Base-by-base conservation (phyloP, 2,797 vertebrate genomes). In the Threskiornis aethiopicus region DNA sequence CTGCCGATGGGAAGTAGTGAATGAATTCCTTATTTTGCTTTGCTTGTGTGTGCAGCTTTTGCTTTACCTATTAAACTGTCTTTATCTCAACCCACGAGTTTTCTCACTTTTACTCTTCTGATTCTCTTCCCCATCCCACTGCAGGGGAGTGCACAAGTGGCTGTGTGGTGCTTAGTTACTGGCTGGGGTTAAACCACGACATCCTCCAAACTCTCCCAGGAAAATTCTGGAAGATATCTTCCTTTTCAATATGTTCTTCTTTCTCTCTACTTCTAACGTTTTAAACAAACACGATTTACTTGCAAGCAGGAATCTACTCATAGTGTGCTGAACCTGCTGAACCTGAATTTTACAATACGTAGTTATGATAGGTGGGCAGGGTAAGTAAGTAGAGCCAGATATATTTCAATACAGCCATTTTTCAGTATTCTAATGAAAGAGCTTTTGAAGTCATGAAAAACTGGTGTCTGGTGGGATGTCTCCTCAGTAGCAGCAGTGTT, bases 281-380 rank as follows among this genome's bases (percentile, higher is more conserved):
- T 89, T 58, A 64, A 84, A 73, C 5, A 77, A 82, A 47, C 7
- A 61, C 7, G 75, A 29, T 57, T 78, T 93, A 33, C 54, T 71
- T 67, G 52, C 35, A 93, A 90, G 77, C 49, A 90, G 85, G 88
- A 91, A 84, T 55, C 73, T 66, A 66, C 15, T 66, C 82, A 51
- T 31, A 84, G 58, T 25, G 25, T 35, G 55, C 47, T 73, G 73
- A 94, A 81, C 42, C 25, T 79, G 90, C 33, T 92, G 28, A 89
- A 95, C 91, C 46, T 85, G 39, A 90, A 90, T 94, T 97, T 90
- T 70, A 76, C 24, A 84, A 46, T 39, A 92, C n/a, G 5, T 62
- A 77, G 89, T 94, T 87, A 79, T 9, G 39, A 47, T 33, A 81
- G 35, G 19, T 78, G 62, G 42, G n/a, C 69, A 85, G 33, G 51